Percentiles rank a stretch among this genome's conserved stretches.
Evolutionary conservation across 2,797 vertebrate genomes (phyloP).

Genomic region (Amblyopsis hoosieri): DNA sequence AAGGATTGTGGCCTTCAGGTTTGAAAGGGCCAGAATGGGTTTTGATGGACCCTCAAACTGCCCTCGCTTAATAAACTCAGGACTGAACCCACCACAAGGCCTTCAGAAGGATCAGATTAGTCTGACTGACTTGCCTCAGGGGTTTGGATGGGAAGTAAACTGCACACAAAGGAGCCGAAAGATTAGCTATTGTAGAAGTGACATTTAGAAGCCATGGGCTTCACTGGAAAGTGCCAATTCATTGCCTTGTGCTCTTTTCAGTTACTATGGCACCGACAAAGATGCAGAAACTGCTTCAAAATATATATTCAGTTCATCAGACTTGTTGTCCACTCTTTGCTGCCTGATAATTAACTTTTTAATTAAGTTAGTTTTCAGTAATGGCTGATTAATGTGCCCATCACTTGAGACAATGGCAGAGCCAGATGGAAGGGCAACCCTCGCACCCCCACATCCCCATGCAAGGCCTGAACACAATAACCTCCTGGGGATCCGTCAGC

Average conservation of each 20-base stretch:
- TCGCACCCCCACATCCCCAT: constrained; percentile 16
- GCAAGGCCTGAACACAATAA: constrained; percentile 42
- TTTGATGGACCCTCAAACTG: background rate
- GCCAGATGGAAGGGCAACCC: constrained; percentile 30
- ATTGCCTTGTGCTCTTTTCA: constrained; percentile 27
- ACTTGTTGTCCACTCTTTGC: constrained; percentile 16
- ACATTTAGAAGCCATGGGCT: constrained; percentile 47
- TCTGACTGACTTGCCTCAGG: constrained; percentile 34
- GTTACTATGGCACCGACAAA: constrained; percentile 44
- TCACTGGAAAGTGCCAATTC: constrained; percentile 55
- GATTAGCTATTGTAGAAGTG: constrained; percentile 62
- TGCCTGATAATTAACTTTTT: constrained; percentile 7
- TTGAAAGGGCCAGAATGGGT: background rate
- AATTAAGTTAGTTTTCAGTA: constrained; percentile 19
- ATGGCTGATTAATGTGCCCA: constrained; percentile 49
- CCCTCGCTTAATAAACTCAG: constrained; percentile 58
- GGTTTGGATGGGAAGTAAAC: constrained; percentile 46
- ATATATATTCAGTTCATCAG: constrained; percentile 5
- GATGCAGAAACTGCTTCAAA: constrained; percentile 30
- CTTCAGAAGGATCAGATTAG: constrained; percentile 54
- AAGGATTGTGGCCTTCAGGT: background rate
- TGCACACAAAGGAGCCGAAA: constrained; percentile 50
- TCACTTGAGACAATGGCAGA: constrained; percentile 48
- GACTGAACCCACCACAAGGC: constrained; percentile 35
- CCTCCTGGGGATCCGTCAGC: constrained; percentile 50